A percentile compares a stretch with the other conserved stretches of the same genome.
Conservation (phyloP, 2,888 invertebrate species). For the Euproctis similis region DNA sequence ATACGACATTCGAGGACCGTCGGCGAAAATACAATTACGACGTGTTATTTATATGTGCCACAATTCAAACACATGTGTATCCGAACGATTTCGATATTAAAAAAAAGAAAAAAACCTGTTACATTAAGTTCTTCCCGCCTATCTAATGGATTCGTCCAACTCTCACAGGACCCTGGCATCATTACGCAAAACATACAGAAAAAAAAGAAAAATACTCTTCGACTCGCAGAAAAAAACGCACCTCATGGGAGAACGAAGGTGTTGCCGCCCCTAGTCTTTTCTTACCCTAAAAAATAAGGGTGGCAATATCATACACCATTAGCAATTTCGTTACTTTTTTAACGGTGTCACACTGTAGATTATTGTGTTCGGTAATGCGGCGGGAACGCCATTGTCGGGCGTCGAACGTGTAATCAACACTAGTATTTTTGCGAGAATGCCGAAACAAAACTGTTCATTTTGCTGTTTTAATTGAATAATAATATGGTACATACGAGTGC, state of each 20-base stretch:
- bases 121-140: conserved; percentile 70
- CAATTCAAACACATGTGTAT: too few relatives aligned
- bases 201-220: conserved; percentile 44
- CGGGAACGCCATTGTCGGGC: conserved; percentile 13
- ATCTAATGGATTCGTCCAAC: conserved; percentile 73
- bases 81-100: conserved; percentile 46
- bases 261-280: conserved; percentile 68
- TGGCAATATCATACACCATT: conserved; percentile 79
- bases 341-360: conserved; percentile 70
- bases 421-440: conserved; percentile 12
- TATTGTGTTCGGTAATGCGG: conserved; percentile 33
- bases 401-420: conserved; percentile 12
- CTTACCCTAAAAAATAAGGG: conserved; percentile 67
- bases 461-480: conserved; percentile 57
- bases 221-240: conserved; percentile 54
- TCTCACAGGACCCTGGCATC: conserved; percentile 70
- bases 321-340: conserved; percentile 75
- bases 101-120: conserved; percentile 46
- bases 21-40: conserved; percentile 45
- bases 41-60: too few relatives aligned
- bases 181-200: conserved; percentile 59
- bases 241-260: conserved; percentile 70
- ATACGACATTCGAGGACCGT: too few relatives aligned
- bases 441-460: conserved; percentile 46
- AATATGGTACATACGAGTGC: conserved; percentile 43